These are phyloP conservation scores for Cotesia typhae DNA, from an alignment of 1,140 invertebrate genomes.

Conservation along the genomic window DNA sequence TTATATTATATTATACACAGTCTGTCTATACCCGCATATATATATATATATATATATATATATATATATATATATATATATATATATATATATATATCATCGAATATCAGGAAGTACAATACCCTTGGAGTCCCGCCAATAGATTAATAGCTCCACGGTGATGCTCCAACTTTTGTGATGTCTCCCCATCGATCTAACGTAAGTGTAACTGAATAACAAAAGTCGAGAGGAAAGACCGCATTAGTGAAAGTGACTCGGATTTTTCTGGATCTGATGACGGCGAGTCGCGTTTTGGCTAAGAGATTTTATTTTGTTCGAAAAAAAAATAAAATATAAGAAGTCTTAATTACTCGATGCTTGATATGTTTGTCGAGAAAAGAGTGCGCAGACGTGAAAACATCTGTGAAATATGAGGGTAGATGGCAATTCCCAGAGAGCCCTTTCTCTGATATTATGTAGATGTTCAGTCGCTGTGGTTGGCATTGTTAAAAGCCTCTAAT, in stretches of 20 bases:
- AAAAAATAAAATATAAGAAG: too few species aligned
- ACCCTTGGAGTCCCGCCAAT: constrained; percentile 60
- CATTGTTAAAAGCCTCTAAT: constrained; percentile 64
- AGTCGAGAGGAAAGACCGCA: constrained; percentile 46
- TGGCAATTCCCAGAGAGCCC: constrained; percentile 35
- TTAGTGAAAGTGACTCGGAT: constrained; percentile 55
- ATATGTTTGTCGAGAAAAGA: not conserved
- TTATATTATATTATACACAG: too few species aligned
- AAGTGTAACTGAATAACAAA: constrained; percentile 11
- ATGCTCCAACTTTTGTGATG: constrained; percentile 59
- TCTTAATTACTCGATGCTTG: not conserved
- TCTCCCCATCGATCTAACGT: not conserved
- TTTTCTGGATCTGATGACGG: constrained; percentile 39
- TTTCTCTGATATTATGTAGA: constrained; percentile 4
- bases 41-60: too few species aligned
- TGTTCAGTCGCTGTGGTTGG: constrained; percentile 41
- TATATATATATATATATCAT: constrained; percentile 59
- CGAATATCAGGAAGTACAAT: constrained; percentile 57
- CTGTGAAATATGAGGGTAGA: constrained; percentile 59
- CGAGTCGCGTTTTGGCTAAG: not conserved
- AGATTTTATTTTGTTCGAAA: not conserved
- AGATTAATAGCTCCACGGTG: constrained; percentile 63
- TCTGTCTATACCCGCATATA: constrained; percentile 8
- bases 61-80: too few species aligned
- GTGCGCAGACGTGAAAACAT: constrained; percentile 56